These are phyloP conservation scores for Sminthurides bifidus DNA, from an alignment of 1,140 invertebrate genomes.

Conservation along the genomic window DNA sequence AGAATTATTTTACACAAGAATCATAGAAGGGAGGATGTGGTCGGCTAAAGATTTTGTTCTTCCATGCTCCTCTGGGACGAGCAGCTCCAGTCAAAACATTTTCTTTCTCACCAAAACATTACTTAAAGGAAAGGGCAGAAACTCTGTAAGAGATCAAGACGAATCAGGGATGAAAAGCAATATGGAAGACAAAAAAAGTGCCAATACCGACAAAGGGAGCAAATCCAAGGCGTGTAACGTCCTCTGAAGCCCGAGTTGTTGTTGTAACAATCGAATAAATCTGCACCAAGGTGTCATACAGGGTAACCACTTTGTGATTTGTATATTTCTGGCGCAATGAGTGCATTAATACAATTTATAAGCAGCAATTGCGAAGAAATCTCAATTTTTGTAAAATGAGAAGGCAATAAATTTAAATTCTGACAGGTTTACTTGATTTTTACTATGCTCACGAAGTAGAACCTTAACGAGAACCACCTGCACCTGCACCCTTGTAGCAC, in stretches of 20 bases:
- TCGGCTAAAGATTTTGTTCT: slow-evolving; percentile 9
- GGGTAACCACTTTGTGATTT: no score
- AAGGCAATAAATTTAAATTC: no score
- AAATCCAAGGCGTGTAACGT: not conserved
- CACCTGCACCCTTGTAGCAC: no score
- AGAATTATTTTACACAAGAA: slow-evolving; percentile 46
- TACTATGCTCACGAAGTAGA: no score
- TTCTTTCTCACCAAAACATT: not conserved
- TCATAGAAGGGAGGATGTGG: slow-evolving; percentile 14
- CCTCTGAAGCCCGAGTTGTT: not conserved
- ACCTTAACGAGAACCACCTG: no score
- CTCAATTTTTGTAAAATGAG: no score
- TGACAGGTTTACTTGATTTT: no score
- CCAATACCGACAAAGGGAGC: not conserved
- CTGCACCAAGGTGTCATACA: no score
- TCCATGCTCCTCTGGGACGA: not conserved
- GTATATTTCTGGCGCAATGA: no score
- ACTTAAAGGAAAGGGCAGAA: not conserved
- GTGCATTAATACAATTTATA: no score
- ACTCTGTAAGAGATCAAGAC: not conserved
- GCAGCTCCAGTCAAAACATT: not conserved
- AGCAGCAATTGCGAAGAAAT: no score
- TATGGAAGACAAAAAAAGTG: not conserved
- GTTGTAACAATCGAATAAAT: no score
- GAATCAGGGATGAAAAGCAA: not conserved